These are phyloP conservation scores for Epistrophe grossulariae DNA, from an alignment of 2,888 invertebrate species.

Conservation along the genomic window DNA sequence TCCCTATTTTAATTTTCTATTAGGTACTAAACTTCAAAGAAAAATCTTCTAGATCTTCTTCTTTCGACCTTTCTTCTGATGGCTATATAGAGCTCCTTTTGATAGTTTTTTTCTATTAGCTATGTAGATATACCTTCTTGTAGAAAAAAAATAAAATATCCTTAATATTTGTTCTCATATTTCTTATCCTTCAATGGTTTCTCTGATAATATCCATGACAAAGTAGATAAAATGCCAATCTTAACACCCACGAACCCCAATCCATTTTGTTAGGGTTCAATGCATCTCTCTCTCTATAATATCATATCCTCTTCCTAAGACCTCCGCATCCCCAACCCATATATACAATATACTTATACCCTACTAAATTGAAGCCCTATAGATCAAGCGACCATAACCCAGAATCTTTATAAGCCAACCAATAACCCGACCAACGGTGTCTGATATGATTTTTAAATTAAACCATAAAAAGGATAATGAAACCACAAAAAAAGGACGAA, in stretches of 20 bases:
- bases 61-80: background rate
- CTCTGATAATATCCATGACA: constrained; percentile 44
- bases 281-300: constrained; percentile 33
- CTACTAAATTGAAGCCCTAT: background rate
- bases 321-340: background rate
- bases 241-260: constrained; percentile 17
- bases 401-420: constrained; percentile 63
- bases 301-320: background rate
- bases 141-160: background rate
- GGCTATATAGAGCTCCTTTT: background rate
- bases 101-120: background rate
- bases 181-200: constrained; percentile 7
- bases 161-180: constrained; percentile 3
- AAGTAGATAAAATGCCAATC: constrained; percentile 53
- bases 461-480: constrained; percentile 74
- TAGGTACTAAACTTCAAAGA: background rate
- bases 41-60: background rate
- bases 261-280: constrained; percentile 61
- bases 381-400: constrained; percentile 43
- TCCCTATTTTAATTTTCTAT: background rate
- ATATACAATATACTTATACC: background rate
- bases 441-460: constrained; percentile 76
- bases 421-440: constrained; percentile 69
- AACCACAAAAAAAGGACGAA: constrained; percentile 32
- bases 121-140: background rate